These are phyloP conservation scores for Stictocephala bisonia DNA, from an alignment of 2,888 invertebrate genomes.

Conservation along the genomic window DNA sequence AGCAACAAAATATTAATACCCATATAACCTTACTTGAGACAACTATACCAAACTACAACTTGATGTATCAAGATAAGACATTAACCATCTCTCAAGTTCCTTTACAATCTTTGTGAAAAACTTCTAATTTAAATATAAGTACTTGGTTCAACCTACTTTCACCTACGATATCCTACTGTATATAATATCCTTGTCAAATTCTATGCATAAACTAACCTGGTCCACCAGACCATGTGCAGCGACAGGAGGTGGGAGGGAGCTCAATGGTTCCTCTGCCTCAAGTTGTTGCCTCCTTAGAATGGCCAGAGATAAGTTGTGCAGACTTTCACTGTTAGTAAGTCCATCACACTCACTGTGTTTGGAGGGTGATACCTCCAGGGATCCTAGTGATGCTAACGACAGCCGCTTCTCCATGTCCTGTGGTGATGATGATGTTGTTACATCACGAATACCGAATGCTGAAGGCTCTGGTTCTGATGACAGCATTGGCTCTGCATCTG, in stretches of 20 bases:
- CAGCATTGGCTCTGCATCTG: constrained; percentile 52
- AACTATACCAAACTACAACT: too few relatives aligned
- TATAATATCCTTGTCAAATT: constrained; percentile 69
- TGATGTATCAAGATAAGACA: too few relatives aligned
- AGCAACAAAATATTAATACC: too few relatives aligned
- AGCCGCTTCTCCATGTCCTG: constrained; percentile 52
- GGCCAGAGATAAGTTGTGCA: constrained; percentile 82
- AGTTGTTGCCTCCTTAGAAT: constrained; percentile 78
- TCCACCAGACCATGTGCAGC: constrained; percentile 42
- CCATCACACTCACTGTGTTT: constrained; percentile 1
- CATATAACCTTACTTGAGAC: too few relatives aligned
- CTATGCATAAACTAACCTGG: constrained; percentile 64
- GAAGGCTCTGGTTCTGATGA: constrained; percentile 54
- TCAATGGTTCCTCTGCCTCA: constrained; percentile 64
- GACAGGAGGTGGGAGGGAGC: constrained; percentile 21
- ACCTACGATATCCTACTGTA: too few relatives aligned
- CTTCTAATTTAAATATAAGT: too few relatives aligned
- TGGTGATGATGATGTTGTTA: constrained; percentile 49
- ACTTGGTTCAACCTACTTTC: too few relatives aligned
- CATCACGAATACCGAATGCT: constrained; percentile 46
- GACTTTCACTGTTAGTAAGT: constrained; percentile 70
- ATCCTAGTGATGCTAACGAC: constrained; percentile 53
- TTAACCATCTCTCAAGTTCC: too few relatives aligned
- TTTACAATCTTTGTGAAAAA: too few relatives aligned
- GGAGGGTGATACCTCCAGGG: constrained; percentile 48